Evolutionary conservation across 2,113 vertebrate genomes (phyloP), one percentile per base, ranked within the genome.

Genomic region (Saccopteryx leptura): DNA sequence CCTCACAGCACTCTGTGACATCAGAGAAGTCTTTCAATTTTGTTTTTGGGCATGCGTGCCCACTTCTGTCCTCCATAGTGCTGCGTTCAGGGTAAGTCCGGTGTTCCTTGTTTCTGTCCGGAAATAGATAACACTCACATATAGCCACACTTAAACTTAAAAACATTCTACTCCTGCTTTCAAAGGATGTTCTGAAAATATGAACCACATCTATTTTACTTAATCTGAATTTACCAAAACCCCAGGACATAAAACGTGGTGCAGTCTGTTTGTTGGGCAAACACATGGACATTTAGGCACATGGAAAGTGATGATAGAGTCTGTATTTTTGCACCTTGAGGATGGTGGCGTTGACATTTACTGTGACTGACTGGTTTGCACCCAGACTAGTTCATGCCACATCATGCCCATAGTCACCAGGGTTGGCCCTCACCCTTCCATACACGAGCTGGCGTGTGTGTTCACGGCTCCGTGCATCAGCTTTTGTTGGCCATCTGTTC

Each of bases 121-220:
- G 93, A 65, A 94, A 79, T 69, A 79, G 85, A 74, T 65, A 28
- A 24, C 24, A 61, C 23, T 86, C 54, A 82, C 68, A 23, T 60
- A 19, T 81, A 60, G 75, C 50, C 54, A 31, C 48, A 39, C 39
- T 50, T 79, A 19, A 68, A 72, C 48, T 17, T 54, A 33, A 7
- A 84, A 84, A 46, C 79, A 68, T 74, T 65, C 17, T 86, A 24
- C 58, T 65, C 19, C 26, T 24, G 23, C 54, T 56, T 71, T 83
- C 75, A 83, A 93, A 90, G 86, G 23, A 61, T 71, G 56, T 52
- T 89, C 79, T 94, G 68, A 86, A 94, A 95, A 61, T 23, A 33
- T 0, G 7, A 68, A 79, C 63, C 46, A 4, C 9, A 4, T 86
- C 60, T 33, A 5, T 74, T 88, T 91, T 80, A 79, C 19, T 94